phyloP scores from a whole-genome alignment of 2,888 invertebrate species.

The Phengaris arion region DNA sequence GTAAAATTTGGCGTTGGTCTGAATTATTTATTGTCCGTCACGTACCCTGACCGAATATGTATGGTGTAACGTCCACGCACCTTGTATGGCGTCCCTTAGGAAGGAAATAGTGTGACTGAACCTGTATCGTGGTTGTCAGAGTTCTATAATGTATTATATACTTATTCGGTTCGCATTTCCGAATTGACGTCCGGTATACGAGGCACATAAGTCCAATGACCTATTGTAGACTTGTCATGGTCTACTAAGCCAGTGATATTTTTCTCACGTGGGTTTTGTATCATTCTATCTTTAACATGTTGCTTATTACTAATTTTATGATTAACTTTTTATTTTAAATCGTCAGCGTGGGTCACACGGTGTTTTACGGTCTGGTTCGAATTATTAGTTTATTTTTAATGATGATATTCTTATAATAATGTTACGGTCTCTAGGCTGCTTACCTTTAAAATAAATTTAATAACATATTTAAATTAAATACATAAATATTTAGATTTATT shows the following conservation, averaged over 20 bases:
- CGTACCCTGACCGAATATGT: conserved; percentile 69
- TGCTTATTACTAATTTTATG: background rate
- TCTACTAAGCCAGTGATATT: conserved; percentile 12
- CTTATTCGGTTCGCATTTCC: conserved; percentile 56
- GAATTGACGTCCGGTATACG: conserved; percentile 51
- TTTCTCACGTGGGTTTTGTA: background rate
- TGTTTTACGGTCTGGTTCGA: conserved; percentile 1
- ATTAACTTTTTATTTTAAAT: background rate
- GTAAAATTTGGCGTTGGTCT: conserved; percentile 65
- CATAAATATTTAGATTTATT: background rate
- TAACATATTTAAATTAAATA: background rate
- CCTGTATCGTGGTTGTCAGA: conserved; percentile 44
- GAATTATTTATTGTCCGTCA: conserved; percentile 75
- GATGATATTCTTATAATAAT: background rate
- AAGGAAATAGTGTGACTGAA: conserved; percentile 72
- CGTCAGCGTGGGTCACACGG: background rate
- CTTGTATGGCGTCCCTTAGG: conserved; percentile 65
- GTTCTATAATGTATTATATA: conserved; percentile 42
- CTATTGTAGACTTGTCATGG: conserved; percentile 33
- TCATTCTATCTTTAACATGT: background rate
- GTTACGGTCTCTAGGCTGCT: background rate
- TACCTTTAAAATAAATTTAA: background rate
- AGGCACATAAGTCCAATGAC: conserved; percentile 49
- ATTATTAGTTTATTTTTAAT: background rate
- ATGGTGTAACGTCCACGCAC: conserved; percentile 51